Evolutionary conservation across 1,140 invertebrate species (phyloP).

Genomic region (Mizuhopecten yessoensis): DNA sequence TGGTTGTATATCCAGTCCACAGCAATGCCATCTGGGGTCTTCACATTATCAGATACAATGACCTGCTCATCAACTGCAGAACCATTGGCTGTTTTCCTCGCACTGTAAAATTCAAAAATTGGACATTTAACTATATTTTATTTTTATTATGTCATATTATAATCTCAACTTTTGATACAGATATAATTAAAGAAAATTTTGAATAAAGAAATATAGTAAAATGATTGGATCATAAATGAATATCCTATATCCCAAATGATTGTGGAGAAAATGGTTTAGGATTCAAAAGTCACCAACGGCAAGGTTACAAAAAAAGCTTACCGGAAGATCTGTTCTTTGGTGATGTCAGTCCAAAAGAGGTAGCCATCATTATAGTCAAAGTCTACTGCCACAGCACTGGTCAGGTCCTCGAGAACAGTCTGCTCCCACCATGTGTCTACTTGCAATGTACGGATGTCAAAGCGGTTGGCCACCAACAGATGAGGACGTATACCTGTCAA

Average conservation of each 20-base stretch:
- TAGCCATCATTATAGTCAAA: constrained; percentile 92
- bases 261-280: no score
- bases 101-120: constrained; percentile 41
- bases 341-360: constrained; percentile 97
- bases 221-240: no score
- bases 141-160: no score
- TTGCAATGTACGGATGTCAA: constrained; percentile 77
- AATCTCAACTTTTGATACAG: no score
- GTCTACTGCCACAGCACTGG: constrained; percentile 84
- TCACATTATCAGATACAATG: constrained; percentile 46
- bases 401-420: constrained; percentile 69
- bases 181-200: no score
- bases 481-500: constrained; percentile 69
- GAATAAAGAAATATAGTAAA: no score
- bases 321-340: constrained; percentile 93
- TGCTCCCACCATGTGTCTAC: constrained; percentile 66
- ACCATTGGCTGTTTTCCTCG: constrained; percentile 41
- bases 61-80: background rate
- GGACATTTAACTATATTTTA: no score
- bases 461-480: constrained; percentile 78
- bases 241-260: no score
- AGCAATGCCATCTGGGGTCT: constrained; percentile 93
- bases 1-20: constrained; percentile 99
- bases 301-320: no score
- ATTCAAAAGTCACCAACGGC: no score